Percentiles rank a stretch among this genome's conserved stretches.
phyloP scores from a whole-genome alignment of 2,113 vertebrate genomes.

The Oxygymnocypris stewartii region DNA sequence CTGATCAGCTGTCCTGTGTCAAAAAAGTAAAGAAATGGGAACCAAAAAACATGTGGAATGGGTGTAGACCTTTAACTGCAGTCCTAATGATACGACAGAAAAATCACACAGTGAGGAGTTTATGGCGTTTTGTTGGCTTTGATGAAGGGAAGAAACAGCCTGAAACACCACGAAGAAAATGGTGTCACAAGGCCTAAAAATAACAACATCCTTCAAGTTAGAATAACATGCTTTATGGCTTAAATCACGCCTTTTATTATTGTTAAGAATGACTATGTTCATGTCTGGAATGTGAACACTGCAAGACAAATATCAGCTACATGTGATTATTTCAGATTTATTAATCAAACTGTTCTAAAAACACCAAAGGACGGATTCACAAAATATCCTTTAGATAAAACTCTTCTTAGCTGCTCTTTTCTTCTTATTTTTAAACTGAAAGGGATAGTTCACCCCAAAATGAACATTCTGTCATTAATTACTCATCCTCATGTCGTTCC shows the following conservation, averaged over 20 bases:
- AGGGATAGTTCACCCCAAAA: no score
- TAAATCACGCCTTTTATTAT: not conserved
- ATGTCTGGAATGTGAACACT: not conserved
- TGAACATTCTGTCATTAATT: no score
- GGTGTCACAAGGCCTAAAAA: not conserved
- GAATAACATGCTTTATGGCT: not conserved
- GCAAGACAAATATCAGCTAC: not conserved
- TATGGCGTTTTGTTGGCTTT: slow-evolving; percentile 31
- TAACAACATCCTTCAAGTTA: not conserved
- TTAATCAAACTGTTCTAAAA: not conserved
- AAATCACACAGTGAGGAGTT: slow-evolving; percentile 34
- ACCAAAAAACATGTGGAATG: not conserved
- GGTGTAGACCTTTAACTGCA: slow-evolving; percentile 37
- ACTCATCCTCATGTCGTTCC: no score
- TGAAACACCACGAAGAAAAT: slow-evolving; percentile 1
- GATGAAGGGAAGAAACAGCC: not conserved
- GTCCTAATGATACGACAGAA: slow-evolving; percentile 29
- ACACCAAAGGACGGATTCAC: not conserved
- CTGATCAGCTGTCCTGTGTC: not conserved
- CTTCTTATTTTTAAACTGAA: no score
- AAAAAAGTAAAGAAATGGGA: not conserved
- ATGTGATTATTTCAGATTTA: not conserved
- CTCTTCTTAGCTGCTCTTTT: no score
- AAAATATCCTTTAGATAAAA: not conserved
- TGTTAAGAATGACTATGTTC: not conserved